These are phyloP conservation scores for Gobio occitaniae DNA, from an alignment of 2,797 vertebrate genomes.

Conservation along the genomic window DNA sequence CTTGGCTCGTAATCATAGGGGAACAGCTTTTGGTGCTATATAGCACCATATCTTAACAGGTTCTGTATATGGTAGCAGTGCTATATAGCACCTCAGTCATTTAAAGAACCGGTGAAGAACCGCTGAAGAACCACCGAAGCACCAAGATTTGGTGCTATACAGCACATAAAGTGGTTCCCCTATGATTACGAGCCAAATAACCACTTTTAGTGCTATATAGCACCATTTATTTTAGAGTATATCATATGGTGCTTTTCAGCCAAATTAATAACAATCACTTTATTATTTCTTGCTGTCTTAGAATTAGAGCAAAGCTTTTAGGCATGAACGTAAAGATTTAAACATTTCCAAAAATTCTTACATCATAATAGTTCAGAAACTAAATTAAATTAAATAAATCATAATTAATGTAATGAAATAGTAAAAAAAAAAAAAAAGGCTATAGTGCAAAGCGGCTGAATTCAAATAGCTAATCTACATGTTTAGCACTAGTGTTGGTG, in stretches of 20 bases:
- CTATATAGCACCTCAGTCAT: too few species aligned
- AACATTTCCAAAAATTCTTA: background rate
- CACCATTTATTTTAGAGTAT: too few species aligned
- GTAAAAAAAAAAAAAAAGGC: background rate
- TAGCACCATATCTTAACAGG: too few species aligned
- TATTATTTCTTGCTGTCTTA: background rate
- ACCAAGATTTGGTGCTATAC: too few species aligned
- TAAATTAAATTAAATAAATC: background rate
- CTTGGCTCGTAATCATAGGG: too few species aligned
- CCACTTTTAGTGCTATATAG: too few species aligned
- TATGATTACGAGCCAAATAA: too few species aligned
- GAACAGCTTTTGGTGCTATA: too few species aligned
- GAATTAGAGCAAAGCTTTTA: background rate
- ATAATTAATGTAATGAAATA: background rate
- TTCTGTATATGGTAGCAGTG: too few species aligned
- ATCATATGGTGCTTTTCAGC: constrained; percentile 15
- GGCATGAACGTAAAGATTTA: background rate
- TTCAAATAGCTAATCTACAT: background rate
- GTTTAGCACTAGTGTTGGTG: background rate
- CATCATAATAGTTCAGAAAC: background rate
- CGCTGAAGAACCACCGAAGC: too few species aligned
- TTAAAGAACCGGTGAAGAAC: too few species aligned
- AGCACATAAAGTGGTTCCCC: too few species aligned
- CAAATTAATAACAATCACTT: background rate
- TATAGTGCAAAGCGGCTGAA: background rate